Evolutionary conservation across 2,888 invertebrate genomes (phyloP).

Genomic region (Tinea semifulvella): DNA sequence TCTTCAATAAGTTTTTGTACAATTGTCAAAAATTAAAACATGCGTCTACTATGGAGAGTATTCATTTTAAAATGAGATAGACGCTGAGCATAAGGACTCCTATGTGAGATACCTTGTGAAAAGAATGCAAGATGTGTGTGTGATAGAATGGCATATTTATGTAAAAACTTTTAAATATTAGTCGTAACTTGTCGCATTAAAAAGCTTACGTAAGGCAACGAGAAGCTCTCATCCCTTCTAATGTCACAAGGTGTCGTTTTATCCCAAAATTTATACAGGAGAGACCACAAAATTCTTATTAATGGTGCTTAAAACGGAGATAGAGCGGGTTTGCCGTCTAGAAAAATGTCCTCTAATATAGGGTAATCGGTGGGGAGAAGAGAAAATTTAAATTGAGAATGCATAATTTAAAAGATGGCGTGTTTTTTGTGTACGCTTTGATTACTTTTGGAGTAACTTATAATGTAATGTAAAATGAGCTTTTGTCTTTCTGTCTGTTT

Average conservation of each 20-base stretch:
- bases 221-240: conserved; percentile 1
- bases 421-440: not conserved
- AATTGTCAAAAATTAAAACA: no score
- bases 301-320: conserved; percentile 10
- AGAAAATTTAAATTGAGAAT: conserved; percentile 12
- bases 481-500: no score
- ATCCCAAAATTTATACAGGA: conserved; percentile 14
- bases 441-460: no score
- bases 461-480: no score
- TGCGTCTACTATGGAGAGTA: no score
- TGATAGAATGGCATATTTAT: no score
- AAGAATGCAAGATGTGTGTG: no score
- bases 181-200: conserved; percentile 3
- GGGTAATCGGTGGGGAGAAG: conserved; percentile 13
- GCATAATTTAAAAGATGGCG: conserved; percentile 8
- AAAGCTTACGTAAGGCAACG: not conserved
- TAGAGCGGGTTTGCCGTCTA: conserved; percentile 5
- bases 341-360: conserved; percentile 15
- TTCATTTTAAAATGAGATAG: no score
- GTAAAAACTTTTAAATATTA: no score
- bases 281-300: conserved; percentile 14
- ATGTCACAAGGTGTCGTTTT: conserved; percentile 8
- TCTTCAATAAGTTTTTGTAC: no score
- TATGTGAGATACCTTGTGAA: no score
- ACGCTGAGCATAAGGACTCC: no score